A percentile compares a stretch with the other conserved stretches of the same genome.
Conservation (phyloP, 1,140 invertebrate genomes). For the Drosophila pallidifrons region DNA sequence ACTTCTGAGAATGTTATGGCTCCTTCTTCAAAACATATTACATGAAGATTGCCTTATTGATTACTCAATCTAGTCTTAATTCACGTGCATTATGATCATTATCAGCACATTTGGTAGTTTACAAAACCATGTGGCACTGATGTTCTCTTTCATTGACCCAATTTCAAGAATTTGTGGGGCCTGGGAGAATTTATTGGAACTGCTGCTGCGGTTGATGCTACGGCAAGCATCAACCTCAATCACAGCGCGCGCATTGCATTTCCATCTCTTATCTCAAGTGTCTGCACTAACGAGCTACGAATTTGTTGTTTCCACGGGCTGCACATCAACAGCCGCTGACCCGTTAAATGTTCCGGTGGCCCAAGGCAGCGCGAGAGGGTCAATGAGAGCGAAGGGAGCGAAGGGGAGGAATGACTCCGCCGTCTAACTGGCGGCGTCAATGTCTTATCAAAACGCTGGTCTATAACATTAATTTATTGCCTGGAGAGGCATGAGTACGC, state of each 20-base stretch:
- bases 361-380: constrained; percentile 19
- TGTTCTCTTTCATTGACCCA: constrained; percentile 45
- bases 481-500: constrained; percentile 38
- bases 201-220: constrained; percentile 3
- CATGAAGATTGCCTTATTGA: constrained; percentile 20
- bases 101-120: constrained; percentile 36
- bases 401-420: constrained; percentile 15
- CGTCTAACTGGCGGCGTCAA: constrained; percentile 68
- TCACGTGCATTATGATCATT: constrained; percentile 26
- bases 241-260: constrained; percentile 27
- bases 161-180: constrained; percentile 13
- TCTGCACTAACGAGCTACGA: constrained; percentile 76
- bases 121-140: constrained; percentile 25
- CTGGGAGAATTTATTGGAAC: constrained; percentile 42
- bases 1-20: constrained; percentile 6
- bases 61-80: constrained; percentile 36
- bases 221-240: constrained; percentile 6
- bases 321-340: constrained; percentile 67
- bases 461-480: constrained; percentile 81
- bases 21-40: neutral
- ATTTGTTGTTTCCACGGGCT: constrained; percentile 65
- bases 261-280: constrained; percentile 75
- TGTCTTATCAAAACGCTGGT: constrained; percentile 77
- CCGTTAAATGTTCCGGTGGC: constrained; percentile 79
- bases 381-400: neutral